Conservation (phyloP, 2,888 invertebrate species). For the Sycophila texana region DNA sequence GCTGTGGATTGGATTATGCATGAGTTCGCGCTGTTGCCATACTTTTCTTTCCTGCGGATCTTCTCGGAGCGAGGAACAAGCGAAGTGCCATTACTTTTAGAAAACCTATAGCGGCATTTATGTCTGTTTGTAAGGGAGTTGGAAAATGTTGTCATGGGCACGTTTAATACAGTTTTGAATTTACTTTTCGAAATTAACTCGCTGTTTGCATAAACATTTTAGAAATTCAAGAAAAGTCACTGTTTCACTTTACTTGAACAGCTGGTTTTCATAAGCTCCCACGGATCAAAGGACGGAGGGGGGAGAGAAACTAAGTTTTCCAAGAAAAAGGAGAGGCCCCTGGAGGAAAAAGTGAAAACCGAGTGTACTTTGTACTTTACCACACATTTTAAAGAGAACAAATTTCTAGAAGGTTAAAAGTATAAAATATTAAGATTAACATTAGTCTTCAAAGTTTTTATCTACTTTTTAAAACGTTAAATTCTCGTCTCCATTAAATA, state of each 20-base stretch:
- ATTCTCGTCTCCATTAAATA: too few relatives aligned
- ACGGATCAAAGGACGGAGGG: constrained; percentile 9
- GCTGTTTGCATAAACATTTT: not conserved
- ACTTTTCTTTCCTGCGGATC: too few relatives aligned
- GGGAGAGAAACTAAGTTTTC: constrained; percentile 9
- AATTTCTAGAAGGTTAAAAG: constrained; percentile 15
- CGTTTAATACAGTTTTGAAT: too few relatives aligned
- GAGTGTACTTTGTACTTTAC: constrained; percentile 6
- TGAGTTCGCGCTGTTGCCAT: not conserved
- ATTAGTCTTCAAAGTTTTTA: not conserved
- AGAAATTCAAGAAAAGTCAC: constrained; percentile 12
- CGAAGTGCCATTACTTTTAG: too few relatives aligned
- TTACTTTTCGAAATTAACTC: too few relatives aligned
- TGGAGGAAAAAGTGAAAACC: not conserved
- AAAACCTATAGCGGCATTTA: too few relatives aligned
- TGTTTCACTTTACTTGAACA: not conserved
- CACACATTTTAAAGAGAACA: constrained; percentile 10
- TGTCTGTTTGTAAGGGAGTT: too few relatives aligned
- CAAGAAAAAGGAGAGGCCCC: constrained; percentile 7
- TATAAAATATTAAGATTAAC: too few relatives aligned
- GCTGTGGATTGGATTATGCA: not conserved
- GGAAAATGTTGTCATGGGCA: too few relatives aligned
- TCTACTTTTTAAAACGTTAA: not conserved
- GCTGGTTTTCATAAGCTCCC: not conserved
- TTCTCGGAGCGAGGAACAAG: not conserved